Base-by-base conservation (phyloP, 2,888 invertebrate species). In the Melanotus villosus region DNA sequence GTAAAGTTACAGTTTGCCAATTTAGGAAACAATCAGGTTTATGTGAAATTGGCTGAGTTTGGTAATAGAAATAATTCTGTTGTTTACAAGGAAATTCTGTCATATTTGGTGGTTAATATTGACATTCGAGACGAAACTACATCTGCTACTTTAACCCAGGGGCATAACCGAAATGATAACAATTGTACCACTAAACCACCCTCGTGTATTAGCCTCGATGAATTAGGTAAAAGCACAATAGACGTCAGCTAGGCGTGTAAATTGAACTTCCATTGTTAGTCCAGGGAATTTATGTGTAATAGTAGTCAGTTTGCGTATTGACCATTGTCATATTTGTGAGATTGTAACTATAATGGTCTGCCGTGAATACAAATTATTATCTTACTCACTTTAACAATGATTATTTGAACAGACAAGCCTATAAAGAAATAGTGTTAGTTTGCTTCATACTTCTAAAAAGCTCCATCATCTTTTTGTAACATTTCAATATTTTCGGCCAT, bases 201-300 rank as follows among this genome's bases (percentile, higher is more conserved):
- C 76, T 76, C 78, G 77, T 77, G 76, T 77, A 78, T 79, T 80
- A 75, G 78, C 77, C 76, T 74, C 73, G 75, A 77, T 76, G 77
- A 79, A 78, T 77, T 77, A 79, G 77, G 75, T 75, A 71, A 69
- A 73, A 73, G 72, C 70, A 80, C 80, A 81, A 81, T 80, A 74
- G 78, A 76, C 72, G 78, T 77, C 80, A 80, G 80, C 80, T 78
- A 76, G 80, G 81, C 81, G 81, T 81, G 79, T 80, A 81, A 80
- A 78, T 75, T 74, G 77, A 77, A 75, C 73, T 74, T 73, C 71
- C 68, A 79, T 80, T 80, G 78, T 80, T 78, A 77, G 78, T 78
- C 78, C 75, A 72, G 76, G 75, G 75, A 75, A 76, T 78, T 78
- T 79, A 75, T 76, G 77, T 73, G 72, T 70, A 76, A 77, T 68